Base-by-base conservation (phyloP, 2,113 vertebrate species). In the Ancistrus triradiatus region DNA sequence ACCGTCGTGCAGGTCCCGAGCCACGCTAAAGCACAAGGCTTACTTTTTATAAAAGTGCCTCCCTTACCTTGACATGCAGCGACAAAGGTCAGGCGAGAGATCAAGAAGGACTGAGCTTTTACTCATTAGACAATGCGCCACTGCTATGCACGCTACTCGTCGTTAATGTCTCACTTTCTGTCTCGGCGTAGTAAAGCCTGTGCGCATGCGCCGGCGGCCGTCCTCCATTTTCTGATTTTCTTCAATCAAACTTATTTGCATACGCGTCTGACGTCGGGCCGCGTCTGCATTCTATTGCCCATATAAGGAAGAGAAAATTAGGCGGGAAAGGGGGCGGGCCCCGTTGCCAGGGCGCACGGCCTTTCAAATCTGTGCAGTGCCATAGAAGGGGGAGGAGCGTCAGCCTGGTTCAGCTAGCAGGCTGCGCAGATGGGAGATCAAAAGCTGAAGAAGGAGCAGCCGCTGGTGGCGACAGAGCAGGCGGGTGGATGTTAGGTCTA, bases 301-400 rank as follows among this genome's bases (percentile, higher is more conserved):
- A 88, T 92, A 91, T 91, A 90, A 87, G 90, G 90, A 81, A 78
- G 87, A 83, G 81, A 80, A 90, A 81, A 80, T 85, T 88, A 85
- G 87, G 90, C 90, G 90, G 90, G 90, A 90, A 91, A 77, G 84
- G 77, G 86, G 85, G 84, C 81, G 88, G 81, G 81, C 70, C 78
- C 59, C 70, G 86, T 90, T 86, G 87, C 87, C 76, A 86, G 79
- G 86, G 82, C 75, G 51, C 49, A 27, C 83, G 82, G 80, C 70
- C 37, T 59, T 61, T 73, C 44, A 44, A 44, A 62, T 57, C 11
- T 25, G 8, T 53, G 70, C 33, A 17, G 24, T 47, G 48, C 21
- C 63, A 53, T 3, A 18, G 21, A 70, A 71, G 80, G 79, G 80
- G 85, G 84, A 81, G 85, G 79, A 78, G 74, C 22, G 37, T 80